A percentile compares a stretch with the other conserved stretches of the same genome.
Conservation (phyloP, 2,113 vertebrate genomes). For the Delphinus delphis region DNA sequence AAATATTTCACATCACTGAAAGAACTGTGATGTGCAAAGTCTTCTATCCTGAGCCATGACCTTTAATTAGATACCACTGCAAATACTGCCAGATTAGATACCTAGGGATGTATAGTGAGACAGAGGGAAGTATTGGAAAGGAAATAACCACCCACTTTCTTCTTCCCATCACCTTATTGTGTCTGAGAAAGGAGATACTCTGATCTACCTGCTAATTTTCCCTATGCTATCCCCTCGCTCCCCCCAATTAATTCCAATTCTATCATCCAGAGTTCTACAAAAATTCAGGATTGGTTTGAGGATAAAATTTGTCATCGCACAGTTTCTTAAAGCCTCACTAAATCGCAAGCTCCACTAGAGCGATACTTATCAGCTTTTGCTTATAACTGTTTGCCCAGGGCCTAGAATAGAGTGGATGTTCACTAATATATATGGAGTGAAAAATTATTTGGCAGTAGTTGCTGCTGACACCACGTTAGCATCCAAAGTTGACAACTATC, state of each 20-base stretch:
- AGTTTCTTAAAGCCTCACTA: background rate
- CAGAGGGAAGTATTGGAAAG: background rate
- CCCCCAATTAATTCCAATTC: background rate
- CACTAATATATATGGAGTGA: background rate
- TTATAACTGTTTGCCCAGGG: background rate
- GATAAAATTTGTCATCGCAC: background rate
- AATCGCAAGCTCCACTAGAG: background rate
- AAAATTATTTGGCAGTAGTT: conserved; percentile 22
- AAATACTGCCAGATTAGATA: background rate
- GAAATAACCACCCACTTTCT: background rate
- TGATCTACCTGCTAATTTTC: background rate
- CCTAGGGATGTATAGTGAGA: background rate
- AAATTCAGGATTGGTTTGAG: background rate
- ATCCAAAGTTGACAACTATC: conserved; percentile 40
- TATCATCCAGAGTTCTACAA: background rate
- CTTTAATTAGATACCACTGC: conserved; percentile 41
- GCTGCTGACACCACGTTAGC: conserved; percentile 38
- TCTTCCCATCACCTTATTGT: background rate
- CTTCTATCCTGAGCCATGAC: conserved; percentile 45
- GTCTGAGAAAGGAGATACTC: background rate
- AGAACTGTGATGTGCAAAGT: background rate
- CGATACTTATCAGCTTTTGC: background rate
- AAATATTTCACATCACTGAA: background rate
- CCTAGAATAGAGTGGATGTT: background rate
- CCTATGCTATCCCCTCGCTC: background rate